Conservation (phyloP, 1,140 invertebrate species). For the Eupristina koningsbergeri region DNA sequence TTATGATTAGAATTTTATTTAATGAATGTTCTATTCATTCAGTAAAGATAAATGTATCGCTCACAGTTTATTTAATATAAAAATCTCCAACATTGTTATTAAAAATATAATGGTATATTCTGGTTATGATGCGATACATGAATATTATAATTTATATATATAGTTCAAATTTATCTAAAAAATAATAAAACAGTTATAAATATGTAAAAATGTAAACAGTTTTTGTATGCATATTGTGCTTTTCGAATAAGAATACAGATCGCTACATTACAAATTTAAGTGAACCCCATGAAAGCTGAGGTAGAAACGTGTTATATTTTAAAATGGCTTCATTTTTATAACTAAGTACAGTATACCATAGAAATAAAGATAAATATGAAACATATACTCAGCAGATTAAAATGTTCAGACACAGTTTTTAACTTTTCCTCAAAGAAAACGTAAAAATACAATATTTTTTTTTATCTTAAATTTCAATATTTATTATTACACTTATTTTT, state of each 20-base stretch:
- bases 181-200: background rate
- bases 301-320: slow-evolving; percentile 15
- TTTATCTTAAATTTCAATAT: too few species aligned
- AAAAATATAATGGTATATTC: too few species aligned
- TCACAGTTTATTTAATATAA: too few species aligned
- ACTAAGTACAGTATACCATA: background rate
- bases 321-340: slow-evolving; percentile 10
- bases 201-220: background rate
- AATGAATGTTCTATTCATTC: too few species aligned
- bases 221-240: background rate
- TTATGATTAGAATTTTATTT: too few species aligned
- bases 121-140: too few species aligned
- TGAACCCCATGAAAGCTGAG: background rate
- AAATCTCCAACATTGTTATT: too few species aligned
- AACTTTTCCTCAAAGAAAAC: background rate
- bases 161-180: background rate
- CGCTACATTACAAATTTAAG: slow-evolving; percentile 17
- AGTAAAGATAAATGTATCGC: too few species aligned
- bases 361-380: slow-evolving; percentile 15
- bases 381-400: slow-evolving; percentile 3
- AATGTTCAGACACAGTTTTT: background rate
- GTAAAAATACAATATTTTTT: background rate
- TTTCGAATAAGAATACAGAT: slow-evolving; percentile 13
- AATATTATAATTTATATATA: background rate
- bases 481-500: too few species aligned